Evolutionary conservation across 2,113 vertebrate genomes (phyloP).

Genomic region (Nanorana parkeri): DNA sequence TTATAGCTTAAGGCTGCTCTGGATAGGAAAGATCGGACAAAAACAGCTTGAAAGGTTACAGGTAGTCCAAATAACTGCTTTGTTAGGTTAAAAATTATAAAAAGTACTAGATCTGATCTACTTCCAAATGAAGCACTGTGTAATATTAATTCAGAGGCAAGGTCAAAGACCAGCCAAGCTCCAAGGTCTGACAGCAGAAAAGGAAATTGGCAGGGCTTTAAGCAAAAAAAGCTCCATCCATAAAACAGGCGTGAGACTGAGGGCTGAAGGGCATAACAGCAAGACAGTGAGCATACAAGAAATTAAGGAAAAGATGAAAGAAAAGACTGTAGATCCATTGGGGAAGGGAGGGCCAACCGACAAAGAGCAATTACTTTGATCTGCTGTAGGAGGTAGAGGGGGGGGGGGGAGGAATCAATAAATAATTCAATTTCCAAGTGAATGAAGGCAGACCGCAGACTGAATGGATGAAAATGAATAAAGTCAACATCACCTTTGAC

Average conservation of each 20-base stretch:
- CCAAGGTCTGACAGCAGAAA: neutral
- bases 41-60: too few species aligned
- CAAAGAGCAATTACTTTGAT: slow-evolving; percentile 57
- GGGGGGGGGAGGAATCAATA: slow-evolving; percentile 45
- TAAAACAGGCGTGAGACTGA: slow-evolving; percentile 51
- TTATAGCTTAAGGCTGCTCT: too few species aligned
- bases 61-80: too few species aligned
- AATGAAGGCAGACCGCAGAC: slow-evolving; percentile 53
- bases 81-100: too few species aligned
- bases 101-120: too few species aligned
- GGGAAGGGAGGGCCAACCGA: slow-evolving; percentile 23
- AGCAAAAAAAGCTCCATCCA: slow-evolving; percentile 17
- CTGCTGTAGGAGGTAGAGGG: slow-evolving; percentile 51
- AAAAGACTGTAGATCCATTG: slow-evolving; percentile 40
- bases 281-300: slow-evolving; percentile 36
- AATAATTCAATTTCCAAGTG: slow-evolving; percentile 57
- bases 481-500: slow-evolving; percentile 55
- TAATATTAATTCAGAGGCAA: neutral
- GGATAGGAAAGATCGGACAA: too few species aligned
- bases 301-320: slow-evolving; percentile 51
- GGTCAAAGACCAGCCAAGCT: slow-evolving; percentile 14
- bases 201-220: slow-evolving; percentile 4
- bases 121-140: neutral
- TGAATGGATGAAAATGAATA: slow-evolving; percentile 57
- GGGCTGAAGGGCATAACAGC: slow-evolving; percentile 52